These are phyloP conservation scores for Darevskia mixta DNA, from an alignment of 2,797 vertebrate species.

Conservation along the genomic window DNA sequence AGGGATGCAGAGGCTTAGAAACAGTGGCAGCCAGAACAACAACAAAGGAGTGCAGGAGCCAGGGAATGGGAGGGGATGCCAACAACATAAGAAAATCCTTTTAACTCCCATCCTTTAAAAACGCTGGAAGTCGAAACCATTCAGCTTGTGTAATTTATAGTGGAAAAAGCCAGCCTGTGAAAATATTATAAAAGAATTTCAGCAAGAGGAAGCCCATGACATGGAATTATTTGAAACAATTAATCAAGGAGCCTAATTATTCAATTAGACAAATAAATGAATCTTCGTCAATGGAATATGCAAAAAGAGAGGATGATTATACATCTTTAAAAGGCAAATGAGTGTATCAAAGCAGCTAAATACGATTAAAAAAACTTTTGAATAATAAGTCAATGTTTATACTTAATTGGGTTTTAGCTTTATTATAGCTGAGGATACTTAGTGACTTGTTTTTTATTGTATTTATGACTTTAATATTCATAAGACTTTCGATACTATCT, in stretches of 20 bases:
- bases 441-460: slow-evolving; percentile 74
- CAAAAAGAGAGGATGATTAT: slow-evolving; percentile 69
- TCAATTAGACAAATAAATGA: slow-evolving; percentile 78
- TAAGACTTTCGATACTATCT: slow-evolving; percentile 72
- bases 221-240: slow-evolving; percentile 80
- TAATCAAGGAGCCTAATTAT: slow-evolving; percentile 77
- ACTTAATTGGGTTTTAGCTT: slow-evolving; percentile 76
- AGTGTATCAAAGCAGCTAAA: slow-evolving; percentile 75
- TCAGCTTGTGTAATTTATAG: slow-evolving; percentile 77
- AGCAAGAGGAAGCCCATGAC: slow-evolving; percentile 75
- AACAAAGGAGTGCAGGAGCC: slow-evolving; percentile 69
- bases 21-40: slow-evolving; percentile 73
- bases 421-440: slow-evolving; percentile 75
- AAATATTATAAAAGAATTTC: slow-evolving; percentile 78
- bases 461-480: slow-evolving; percentile 77
- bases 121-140: slow-evolving; percentile 62
- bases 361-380: slow-evolving; percentile 64
- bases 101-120: slow-evolving; percentile 69
- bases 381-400: slow-evolving; percentile 74
- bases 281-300: slow-evolving; percentile 74
- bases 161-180: slow-evolving; percentile 73
- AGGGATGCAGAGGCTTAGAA: slow-evolving; percentile 72
- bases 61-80: slow-evolving; percentile 65
- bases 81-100: slow-evolving; percentile 62
- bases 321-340: slow-evolving; percentile 78